Evolutionary conservation across 2,888 invertebrate species (phyloP).

Genomic region (Tenodera sinensis): DNA sequence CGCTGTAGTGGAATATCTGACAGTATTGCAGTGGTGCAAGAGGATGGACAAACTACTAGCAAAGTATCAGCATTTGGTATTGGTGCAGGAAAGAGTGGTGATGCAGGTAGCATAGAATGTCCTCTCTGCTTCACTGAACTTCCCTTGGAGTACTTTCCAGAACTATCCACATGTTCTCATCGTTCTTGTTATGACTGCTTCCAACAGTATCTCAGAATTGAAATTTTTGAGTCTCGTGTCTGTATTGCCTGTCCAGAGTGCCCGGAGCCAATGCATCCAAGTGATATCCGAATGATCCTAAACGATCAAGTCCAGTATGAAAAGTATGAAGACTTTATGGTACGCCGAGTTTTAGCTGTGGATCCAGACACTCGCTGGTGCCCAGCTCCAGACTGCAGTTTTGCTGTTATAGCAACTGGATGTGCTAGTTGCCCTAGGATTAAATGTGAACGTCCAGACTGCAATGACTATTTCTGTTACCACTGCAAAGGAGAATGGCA

Average conservation of each 20-base stretch:
- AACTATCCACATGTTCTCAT: no score
- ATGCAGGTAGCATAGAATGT: no score
- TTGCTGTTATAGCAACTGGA: slow-evolving; percentile 91
- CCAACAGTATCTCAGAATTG: no score
- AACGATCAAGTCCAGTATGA: slow-evolving; percentile 71
- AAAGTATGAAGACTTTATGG: slow-evolving; percentile 94
- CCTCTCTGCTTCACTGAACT: no score
- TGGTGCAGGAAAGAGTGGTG: slow-evolving; percentile 36
- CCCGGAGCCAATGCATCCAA: no score
- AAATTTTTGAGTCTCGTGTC: no score
- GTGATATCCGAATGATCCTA: slow-evolving; percentile 69
- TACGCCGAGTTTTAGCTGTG: slow-evolving; percentile 84
- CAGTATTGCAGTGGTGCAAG: slow-evolving; percentile 39
- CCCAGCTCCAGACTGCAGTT: slow-evolving; percentile 95
- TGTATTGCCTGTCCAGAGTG: no score
- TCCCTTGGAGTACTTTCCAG: no score
- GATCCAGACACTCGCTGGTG: slow-evolving; percentile 97
- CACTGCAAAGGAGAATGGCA: slow-evolving; percentile 99
- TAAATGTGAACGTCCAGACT: slow-evolving; percentile 86
- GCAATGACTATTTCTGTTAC: slow-evolving; percentile 96
- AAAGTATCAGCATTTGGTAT: slow-evolving; percentile 51
- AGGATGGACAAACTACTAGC: slow-evolving; percentile 51
- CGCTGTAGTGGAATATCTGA: slow-evolving; percentile 30
- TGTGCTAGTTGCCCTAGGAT: slow-evolving; percentile 96
- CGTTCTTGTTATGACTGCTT: no score